A percentile compares a stretch with the other conserved stretches of the same genome.
Evolutionary conservation across 1,140 invertebrate genomes (phyloP).

Genomic region (Drosophila pruinosa): DNA sequence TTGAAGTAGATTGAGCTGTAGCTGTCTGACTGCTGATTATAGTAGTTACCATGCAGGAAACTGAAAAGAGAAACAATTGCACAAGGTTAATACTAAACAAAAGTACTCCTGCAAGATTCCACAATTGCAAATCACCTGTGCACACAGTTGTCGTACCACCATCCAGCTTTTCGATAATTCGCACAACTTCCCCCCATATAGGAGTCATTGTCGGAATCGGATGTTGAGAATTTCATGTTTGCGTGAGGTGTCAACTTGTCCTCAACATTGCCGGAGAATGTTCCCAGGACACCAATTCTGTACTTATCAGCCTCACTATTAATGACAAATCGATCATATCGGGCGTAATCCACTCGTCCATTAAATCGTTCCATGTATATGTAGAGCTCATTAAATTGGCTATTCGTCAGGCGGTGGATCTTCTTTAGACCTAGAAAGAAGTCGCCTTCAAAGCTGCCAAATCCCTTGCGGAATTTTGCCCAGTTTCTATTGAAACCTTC

Average conservation of each 20-base stretch:
- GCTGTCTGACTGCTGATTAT: not conserved
- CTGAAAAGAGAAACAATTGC: not conserved
- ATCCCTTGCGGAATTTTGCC: not conserved
- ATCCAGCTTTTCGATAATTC: not conserved
- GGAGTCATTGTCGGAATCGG: not conserved
- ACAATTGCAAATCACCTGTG: not conserved
- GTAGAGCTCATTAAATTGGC: not conserved
- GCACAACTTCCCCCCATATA: not conserved
- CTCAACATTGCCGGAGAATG: not conserved
- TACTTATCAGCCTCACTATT: not conserved
- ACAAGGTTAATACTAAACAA: too few relatives aligned
- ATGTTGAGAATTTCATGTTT: not conserved
- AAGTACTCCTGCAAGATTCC: not conserved
- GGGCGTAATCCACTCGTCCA: not conserved
- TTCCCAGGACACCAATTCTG: not conserved
- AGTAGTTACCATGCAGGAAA: not conserved
- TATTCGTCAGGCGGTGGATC: not conserved
- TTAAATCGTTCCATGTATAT: not conserved
- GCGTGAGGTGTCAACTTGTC: not conserved
- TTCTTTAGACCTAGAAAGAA: not conserved
- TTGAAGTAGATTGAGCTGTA: not conserved
- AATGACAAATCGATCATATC: constrained; percentile 2
- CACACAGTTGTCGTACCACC: not conserved
- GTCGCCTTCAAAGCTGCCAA: not conserved
- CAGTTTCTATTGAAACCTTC: not conserved